Evolutionary conservation across 2,113 vertebrate genomes (phyloP).

Genomic region (Tangachromis dhanisi): DNA sequence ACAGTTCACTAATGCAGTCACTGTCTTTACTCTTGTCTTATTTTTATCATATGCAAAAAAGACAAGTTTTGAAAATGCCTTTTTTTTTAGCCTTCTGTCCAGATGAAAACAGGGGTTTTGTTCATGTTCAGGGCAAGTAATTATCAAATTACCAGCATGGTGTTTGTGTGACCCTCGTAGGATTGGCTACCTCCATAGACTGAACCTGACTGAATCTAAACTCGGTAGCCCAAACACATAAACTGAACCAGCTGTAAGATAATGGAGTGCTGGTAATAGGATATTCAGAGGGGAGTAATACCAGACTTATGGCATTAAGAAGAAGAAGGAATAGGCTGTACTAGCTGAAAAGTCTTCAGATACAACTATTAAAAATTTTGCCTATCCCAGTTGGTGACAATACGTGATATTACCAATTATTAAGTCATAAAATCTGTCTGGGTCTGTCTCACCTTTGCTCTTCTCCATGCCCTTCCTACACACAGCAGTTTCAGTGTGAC

Average conservation of each 20-base stretch:
- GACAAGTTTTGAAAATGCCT: neutral
- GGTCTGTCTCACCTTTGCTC: neutral
- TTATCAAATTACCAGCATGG: neutral
- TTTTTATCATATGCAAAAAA: neutral
- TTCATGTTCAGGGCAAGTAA: neutral
- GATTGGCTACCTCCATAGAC: neutral
- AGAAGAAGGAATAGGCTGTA: neutral
- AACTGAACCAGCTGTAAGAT: neutral
- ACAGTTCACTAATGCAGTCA: neutral
- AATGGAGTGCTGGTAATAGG: neutral
- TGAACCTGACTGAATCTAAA: neutral
- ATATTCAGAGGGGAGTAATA: neutral
- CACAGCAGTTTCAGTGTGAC: neutral
- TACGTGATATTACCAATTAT: neutral
- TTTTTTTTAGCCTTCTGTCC: neutral
- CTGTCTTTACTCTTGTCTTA: neutral
- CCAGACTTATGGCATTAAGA: neutral
- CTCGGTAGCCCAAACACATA: neutral
- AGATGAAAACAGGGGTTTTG: neutral
- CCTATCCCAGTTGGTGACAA: neutral
- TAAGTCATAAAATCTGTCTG: neutral
- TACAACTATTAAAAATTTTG: neutral
- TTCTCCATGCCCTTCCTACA: neutral
- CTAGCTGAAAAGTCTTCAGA: neutral
- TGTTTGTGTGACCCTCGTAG: neutral